A percentile compares a stretch with the other conserved stretches of the same genome.
Evolutionary conservation across 1,140 invertebrate genomes (phyloP).

Genomic region (Cotesia glomerata): DNA sequence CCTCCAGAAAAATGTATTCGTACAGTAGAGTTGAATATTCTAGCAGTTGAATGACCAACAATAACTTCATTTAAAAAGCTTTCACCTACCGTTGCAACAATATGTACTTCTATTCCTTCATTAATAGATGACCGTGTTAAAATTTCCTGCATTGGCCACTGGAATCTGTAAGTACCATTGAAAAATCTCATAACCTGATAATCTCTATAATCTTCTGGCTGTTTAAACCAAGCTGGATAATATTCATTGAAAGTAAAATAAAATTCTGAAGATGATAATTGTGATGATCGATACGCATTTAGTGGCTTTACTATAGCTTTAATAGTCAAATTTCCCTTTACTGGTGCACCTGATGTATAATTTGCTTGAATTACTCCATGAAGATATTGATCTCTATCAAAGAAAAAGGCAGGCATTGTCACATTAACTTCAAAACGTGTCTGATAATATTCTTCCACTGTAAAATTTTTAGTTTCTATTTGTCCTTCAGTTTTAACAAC

Average conservation of each 20-base stretch:
- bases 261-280: conserved; percentile 64
- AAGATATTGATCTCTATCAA: conserved; percentile 83
- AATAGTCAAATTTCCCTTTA: conserved; percentile 84
- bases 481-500: conserved; percentile 87
- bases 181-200: conserved; percentile 79
- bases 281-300: conserved; percentile 44
- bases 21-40: conserved; percentile 86
- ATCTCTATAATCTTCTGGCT: conserved; percentile 63
- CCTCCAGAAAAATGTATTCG: conserved; percentile 85
- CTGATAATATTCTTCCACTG: conserved; percentile 95
- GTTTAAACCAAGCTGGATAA: conserved; percentile 78
- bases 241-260: conserved; percentile 81
- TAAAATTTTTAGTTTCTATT: conserved; percentile 82
- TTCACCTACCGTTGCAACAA: conserved; percentile 88
- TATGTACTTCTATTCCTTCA: conserved; percentile 83
- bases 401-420: conserved; percentile 92
- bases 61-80: conserved; percentile 86
- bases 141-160: conserved; percentile 83
- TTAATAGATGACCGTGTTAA: conserved; percentile 70
- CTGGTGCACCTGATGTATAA: conserved; percentile 87
- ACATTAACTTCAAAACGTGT: conserved; percentile 93
- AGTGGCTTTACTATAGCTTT: conserved; percentile 78
- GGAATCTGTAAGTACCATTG: conserved; percentile 84
- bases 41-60: conserved; percentile 84
- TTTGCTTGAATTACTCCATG: conserved; percentile 89